Evolutionary conservation across 2,797 vertebrate species (phyloP).

Genomic region (Pygocentrus nattereri): DNA sequence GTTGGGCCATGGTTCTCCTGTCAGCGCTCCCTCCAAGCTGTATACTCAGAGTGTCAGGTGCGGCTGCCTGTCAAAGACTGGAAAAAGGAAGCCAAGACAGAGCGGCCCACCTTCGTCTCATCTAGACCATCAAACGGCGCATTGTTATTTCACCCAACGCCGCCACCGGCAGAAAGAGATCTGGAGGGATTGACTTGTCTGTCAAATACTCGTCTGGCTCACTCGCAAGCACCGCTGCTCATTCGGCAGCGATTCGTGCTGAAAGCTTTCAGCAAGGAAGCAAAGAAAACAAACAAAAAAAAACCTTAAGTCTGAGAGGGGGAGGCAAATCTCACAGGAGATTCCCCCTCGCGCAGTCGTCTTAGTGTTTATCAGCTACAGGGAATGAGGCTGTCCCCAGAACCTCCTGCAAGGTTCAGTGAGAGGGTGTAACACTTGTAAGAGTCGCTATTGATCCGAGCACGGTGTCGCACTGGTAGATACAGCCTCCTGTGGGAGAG

Average conservation of each 20-base stretch:
- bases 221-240: conserved; percentile 20
- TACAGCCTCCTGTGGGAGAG: conserved; percentile 22
- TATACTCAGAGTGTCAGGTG: conserved; percentile 48
- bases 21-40: conserved; percentile 24
- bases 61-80: conserved; percentile 46
- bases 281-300: conserved; percentile 2
- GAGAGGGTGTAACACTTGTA: conserved; percentile 43
- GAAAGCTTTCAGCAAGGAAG: conserved; percentile 23
- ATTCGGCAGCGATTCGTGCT: neutral
- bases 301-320: conserved; percentile 33
- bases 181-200: conserved; percentile 51
- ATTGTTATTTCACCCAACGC: conserved; percentile 39
- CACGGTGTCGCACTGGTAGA: conserved; percentile 34
- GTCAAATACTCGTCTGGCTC: conserved; percentile 27
- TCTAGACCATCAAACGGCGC: conserved; percentile 41
- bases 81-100: conserved; percentile 15
- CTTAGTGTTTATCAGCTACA: conserved; percentile 29
- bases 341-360: conserved; percentile 3
- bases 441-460: conserved; percentile 52
- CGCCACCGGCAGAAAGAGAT: conserved; percentile 47
- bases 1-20: conserved; percentile 5
- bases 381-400: conserved; percentile 32
- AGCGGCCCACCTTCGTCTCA: conserved; percentile 43
- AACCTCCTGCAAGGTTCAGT: conserved; percentile 27
- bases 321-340: conserved; percentile 26